These are phyloP conservation scores for Clamator glandarius DNA, from an alignment of 2,797 vertebrate genomes.

Conservation along the genomic window DNA sequence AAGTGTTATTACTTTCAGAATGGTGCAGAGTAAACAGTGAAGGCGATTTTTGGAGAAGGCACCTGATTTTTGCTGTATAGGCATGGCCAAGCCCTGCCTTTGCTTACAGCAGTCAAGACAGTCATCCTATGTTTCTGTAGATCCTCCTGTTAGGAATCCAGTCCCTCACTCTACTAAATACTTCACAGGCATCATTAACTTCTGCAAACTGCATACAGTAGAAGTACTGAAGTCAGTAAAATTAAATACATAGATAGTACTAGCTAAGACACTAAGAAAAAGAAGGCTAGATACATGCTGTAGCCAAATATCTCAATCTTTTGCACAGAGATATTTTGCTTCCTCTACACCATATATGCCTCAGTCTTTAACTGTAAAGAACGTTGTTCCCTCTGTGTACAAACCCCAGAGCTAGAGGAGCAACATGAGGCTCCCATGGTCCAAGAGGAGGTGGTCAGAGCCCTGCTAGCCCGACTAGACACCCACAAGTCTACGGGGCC, in stretches of 20 bases:
- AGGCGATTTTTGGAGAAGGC: background rate
- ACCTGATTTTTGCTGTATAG: constrained; percentile 26
- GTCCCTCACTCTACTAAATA: background rate
- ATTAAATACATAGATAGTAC: background rate
- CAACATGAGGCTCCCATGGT: no score
- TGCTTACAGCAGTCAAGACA: background rate
- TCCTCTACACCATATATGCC: background rate
- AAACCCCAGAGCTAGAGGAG: no score
- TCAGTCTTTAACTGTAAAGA: no score
- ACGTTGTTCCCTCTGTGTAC: no score
- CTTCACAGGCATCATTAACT: background rate
- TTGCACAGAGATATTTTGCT: background rate
- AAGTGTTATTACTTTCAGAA: constrained; percentile 27
- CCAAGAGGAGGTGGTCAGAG: no score
- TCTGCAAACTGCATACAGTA: background rate
- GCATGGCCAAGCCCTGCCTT: background rate
- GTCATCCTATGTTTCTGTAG: background rate
- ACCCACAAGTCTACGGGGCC: no score
- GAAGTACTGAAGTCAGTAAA: background rate
- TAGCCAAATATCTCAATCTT: background rate
- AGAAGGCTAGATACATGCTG: background rate
- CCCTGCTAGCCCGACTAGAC: no score
- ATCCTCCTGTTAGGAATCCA: background rate
- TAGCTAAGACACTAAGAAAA: background rate
- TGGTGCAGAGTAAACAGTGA: constrained; percentile 46